Evolutionary conservation across 2,888 invertebrate genomes (phyloP).

Genomic region (Gerosis bhagava): DNA sequence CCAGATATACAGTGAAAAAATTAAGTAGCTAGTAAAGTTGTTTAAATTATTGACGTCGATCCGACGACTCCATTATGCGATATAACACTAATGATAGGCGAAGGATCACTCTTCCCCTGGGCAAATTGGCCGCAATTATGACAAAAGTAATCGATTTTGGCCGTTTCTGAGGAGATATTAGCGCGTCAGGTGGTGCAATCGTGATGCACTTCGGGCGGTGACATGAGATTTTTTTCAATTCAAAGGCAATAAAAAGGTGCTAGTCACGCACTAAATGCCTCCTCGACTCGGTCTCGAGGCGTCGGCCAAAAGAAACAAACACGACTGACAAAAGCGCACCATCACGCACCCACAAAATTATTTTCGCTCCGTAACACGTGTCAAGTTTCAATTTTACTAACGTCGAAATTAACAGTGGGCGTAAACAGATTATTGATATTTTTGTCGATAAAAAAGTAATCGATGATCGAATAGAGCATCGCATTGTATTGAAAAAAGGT

Average conservation of each 20-base stretch:
- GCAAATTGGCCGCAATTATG: conserved; percentile 64
- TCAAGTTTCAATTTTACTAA: conserved; percentile 79
- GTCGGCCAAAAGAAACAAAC: conserved; percentile 76
- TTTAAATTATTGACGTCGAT: conserved; percentile 44
- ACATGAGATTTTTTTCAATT: conserved; percentile 68
- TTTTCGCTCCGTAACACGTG: conserved; percentile 80
- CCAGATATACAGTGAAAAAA: conserved; percentile 44
- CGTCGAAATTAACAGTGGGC: conserved; percentile 81
- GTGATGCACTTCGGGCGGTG: conserved; percentile 42
- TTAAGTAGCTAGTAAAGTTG: conserved; percentile 39
- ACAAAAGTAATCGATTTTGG: conserved; percentile 47
- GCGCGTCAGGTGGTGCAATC: conserved; percentile 56
- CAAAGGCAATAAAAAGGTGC: conserved; percentile 75
- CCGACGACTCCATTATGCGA: conserved; percentile 57
- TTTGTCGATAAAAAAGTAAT: conserved; percentile 78
- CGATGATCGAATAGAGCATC: conserved; percentile 73
- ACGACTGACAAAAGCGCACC: conserved; percentile 69
- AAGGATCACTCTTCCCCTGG: conserved; percentile 30
- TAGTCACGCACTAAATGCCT: conserved; percentile 77
- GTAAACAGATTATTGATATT: conserved; percentile 81
- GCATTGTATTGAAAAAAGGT: conserved; percentile 63
- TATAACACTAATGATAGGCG: conserved; percentile 52
- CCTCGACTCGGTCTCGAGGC: conserved; percentile 54
- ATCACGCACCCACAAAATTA: conserved; percentile 77
- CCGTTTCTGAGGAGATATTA: conserved; percentile 40